phyloP scores from a whole-genome alignment of 2,797 vertebrate species.

The Poeciliopsis presidionis region DNA sequence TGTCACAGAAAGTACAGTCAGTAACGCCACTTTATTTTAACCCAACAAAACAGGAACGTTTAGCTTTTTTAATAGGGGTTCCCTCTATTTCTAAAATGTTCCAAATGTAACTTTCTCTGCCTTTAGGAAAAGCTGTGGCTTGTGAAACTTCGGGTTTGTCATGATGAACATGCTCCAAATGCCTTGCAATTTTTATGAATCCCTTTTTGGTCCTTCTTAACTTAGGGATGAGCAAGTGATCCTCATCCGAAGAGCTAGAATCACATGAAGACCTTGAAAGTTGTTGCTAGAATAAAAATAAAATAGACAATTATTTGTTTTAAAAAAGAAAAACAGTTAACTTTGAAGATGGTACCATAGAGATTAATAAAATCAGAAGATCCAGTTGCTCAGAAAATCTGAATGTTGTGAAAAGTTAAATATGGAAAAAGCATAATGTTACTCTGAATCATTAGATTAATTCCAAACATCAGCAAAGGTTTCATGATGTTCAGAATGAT shows the following conservation, averaged over 20 bases:
- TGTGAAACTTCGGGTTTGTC: slow-evolving; percentile 16
- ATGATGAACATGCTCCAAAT: slow-evolving; percentile 21
- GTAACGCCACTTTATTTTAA: neutral
- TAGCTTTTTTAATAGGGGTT: slow-evolving; percentile 8
- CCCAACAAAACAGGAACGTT: neutral
- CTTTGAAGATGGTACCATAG: too few relatives aligned
- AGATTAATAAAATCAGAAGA: too few relatives aligned
- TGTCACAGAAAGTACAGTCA: neutral
- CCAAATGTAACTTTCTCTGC: slow-evolving; percentile 28
- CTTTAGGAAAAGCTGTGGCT: slow-evolving; percentile 18
- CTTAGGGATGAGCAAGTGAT: neutral
- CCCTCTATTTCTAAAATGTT: slow-evolving; percentile 27
- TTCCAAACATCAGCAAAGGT: too few relatives aligned
- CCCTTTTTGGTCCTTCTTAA: neutral
- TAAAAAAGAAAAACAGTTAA: too few relatives aligned
- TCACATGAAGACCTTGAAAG: neutral
- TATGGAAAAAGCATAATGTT: neutral
- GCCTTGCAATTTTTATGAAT: slow-evolving; percentile 23
- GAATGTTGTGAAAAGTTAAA: neutral
- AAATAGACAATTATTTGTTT: neutral
- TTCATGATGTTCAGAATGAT: too few relatives aligned
- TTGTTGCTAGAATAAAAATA: neutral
- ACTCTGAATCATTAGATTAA: too few relatives aligned
- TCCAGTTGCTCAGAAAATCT: too few relatives aligned
- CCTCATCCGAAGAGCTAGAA: neutral